phyloP scores from a whole-genome alignment of 1,140 invertebrate genomes.

The Drosophila navojoa region DNA sequence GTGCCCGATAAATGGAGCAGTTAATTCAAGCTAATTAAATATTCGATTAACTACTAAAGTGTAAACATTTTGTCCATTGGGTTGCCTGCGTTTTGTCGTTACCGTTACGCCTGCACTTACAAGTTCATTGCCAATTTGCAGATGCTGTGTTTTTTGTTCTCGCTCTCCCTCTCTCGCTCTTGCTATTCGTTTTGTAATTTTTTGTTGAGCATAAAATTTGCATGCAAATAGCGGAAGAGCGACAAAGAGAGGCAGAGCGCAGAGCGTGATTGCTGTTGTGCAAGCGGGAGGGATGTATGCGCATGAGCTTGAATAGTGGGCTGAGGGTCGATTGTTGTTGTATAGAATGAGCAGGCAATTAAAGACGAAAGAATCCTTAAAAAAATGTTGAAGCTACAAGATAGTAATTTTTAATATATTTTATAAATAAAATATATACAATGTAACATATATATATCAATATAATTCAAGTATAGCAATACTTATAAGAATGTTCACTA shows the following conservation, averaged over 20 bases:
- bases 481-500: neutral
- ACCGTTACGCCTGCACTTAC: conserved; percentile 25
- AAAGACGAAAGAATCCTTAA: no score
- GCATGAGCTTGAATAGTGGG: conserved; percentile 26
- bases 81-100: neutral
- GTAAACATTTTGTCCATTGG: conserved; percentile 3
- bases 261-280: neutral
- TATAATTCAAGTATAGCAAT: no score
- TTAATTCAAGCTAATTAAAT: neutral
- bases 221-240: conserved; percentile 5
- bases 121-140: conserved; percentile 68
- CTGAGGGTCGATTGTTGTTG: no score
- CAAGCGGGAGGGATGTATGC: conserved; percentile 1
- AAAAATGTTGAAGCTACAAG: no score
- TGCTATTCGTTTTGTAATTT: conserved; percentile 15
- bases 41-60: neutral
- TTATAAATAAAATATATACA: no score
- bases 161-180: neutral
- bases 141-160: conserved; percentile 19
- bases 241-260: conserved; percentile 19
- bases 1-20: conserved; percentile 3
- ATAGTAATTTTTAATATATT: no score
- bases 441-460: no score
- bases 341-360: no score
- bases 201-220: conserved; percentile 28